Base-by-base conservation (phyloP, 2,888 invertebrate genomes). In the Tiliacea aurago region DNA sequence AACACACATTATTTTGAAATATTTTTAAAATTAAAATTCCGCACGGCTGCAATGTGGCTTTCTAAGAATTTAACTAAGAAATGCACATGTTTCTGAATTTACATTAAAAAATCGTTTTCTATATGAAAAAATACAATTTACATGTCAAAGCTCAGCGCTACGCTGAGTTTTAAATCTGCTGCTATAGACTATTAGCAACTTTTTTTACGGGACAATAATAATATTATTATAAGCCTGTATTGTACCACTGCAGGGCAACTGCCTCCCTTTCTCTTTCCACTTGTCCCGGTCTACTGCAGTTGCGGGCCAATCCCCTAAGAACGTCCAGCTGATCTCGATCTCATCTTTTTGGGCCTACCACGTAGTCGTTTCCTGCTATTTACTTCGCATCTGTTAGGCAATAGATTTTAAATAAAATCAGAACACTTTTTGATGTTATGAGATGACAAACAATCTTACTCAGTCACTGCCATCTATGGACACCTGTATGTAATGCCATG, bases 1-100 rank as follows among this genome's bases (percentile, higher is more conserved):
- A 20, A 18, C 28, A 20, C 11, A 37, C 13, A 49, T 9, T n/a
- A 43, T 76, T 37, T 51, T 7, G 65, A 67, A 64, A 64, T 28
- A 64, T 45, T 55, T 71, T 70, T 72, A 37, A 55, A 68, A 83
- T 78, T 80, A 69, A 78, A 80, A 78, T 72, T 78, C 68, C 72
- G n/a, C 65, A 49, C 18, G 18, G 56, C 28, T 53, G 33, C 83
- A 58, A 23, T 37, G n/a, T 28, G 41, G 33, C 10, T n/a, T 68
- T 81, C 68, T 61, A 69, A 64, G 49, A 81, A n/a, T n/a, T n/a
- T n/a, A n/a, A 76, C 64, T 75, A 41, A 61, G n/a, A 73, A 47
- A 23, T 64, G 73, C 23, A 59, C 62, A 45, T 51, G 45, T 63
- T 15, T 49, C 58, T 76, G 49, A 23, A 70, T 56, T 70, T 45